Base-by-base conservation (phyloP, 2,113 vertebrate genomes). In the Calyptomena viridis region DNA sequence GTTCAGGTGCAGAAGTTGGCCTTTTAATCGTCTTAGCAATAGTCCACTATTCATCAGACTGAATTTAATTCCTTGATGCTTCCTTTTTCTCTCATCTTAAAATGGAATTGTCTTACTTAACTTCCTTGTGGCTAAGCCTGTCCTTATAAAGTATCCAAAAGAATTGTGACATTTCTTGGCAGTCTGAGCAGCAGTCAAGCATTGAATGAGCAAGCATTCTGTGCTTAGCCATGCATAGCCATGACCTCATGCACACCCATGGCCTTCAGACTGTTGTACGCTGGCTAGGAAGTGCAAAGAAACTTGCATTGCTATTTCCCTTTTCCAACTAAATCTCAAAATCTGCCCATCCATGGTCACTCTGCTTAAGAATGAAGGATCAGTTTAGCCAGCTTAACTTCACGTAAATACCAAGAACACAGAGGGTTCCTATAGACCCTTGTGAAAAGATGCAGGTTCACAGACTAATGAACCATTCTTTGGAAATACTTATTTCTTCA, bases 91-190 rank as follows among this genome's bases (percentile, higher is more conserved):
- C 35, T 84, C 14, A 55, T 86, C 42, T 84, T 87, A 14, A 92
- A 90, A 89, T 30, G 30, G 39, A 86, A 14, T 80, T 77, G n/a
- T 59, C 71, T 62, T 55, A 55, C 67, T 42, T 83, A 90, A 59
- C 39, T 84, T 93, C 78, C 59, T 94, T 88, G 72, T 88, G 68
- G 68, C 75, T 91, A 85, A 83, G 46, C 22, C 72, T 95, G 87
- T 91, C 59, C 11, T 52, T 37, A 56, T 10, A 77, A 87, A 92
- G 46, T n/a, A 80, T 63, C 87, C 78, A 83, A 14, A 82, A 74
- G 31, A 77, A 67, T 0, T 71, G 85, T 90, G 93, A 96, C 60
- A 86, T 52, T 59, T 81, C 79, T 78, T 94, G 93, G 94, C 92
- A 96, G 87, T 23, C 72, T 63, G 59, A 94, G 75, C 33, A 74